Evolutionary conservation across 1,140 invertebrate genomes (phyloP).

Genomic region (Pectinophora gossypiella): DNA sequence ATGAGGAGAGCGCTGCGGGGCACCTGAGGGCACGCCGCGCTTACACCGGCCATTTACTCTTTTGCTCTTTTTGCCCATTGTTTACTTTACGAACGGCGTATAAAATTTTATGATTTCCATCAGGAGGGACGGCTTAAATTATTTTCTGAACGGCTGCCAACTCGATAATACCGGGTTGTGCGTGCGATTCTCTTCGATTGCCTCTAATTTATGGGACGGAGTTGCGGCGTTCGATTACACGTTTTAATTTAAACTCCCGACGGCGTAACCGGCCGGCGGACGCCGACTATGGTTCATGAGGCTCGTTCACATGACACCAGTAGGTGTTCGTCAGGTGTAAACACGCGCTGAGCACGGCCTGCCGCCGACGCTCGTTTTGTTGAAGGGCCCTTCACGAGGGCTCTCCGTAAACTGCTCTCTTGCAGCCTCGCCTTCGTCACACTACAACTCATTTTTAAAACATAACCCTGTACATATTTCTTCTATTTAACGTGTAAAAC

Average conservation of each 20-base stretch:
- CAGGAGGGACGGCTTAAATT: slow-evolving; percentile 45
- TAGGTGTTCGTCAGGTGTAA: slow-evolving; percentile 45
- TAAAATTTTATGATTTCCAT: slow-evolving; percentile 68
- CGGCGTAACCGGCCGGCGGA: neutral
- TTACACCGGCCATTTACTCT: slow-evolving; percentile 29
- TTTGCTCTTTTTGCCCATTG: slow-evolving; percentile 66
- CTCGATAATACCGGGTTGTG: slow-evolving; percentile 55
- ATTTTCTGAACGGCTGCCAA: slow-evolving; percentile 65
- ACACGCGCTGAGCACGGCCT: slow-evolving; percentile 36
- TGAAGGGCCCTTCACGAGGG: slow-evolving; percentile 38
- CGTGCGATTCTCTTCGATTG: slow-evolving; percentile 44
- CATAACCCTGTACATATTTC: slow-evolving; percentile 21
- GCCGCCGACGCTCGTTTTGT: slow-evolving; percentile 35
- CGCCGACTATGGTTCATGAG: neutral
- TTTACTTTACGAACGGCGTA: slow-evolving; percentile 66
- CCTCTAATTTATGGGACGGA: slow-evolving; percentile 48
- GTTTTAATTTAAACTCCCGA: slow-evolving; percentile 23
- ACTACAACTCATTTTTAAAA: neutral
- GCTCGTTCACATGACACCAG: slow-evolving; percentile 13
- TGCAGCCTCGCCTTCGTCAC: slow-evolving; percentile 29
- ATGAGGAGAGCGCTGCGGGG: slow-evolving; percentile 29
- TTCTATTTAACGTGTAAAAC: slow-evolving; percentile 14
- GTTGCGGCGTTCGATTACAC: slow-evolving; percentile 30
- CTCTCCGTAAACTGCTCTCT: slow-evolving; percentile 57
- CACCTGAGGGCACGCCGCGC: slow-evolving; percentile 36